Conservation (phyloP, 1,140 invertebrate species). For the Leptopilina boulardi region DNA sequence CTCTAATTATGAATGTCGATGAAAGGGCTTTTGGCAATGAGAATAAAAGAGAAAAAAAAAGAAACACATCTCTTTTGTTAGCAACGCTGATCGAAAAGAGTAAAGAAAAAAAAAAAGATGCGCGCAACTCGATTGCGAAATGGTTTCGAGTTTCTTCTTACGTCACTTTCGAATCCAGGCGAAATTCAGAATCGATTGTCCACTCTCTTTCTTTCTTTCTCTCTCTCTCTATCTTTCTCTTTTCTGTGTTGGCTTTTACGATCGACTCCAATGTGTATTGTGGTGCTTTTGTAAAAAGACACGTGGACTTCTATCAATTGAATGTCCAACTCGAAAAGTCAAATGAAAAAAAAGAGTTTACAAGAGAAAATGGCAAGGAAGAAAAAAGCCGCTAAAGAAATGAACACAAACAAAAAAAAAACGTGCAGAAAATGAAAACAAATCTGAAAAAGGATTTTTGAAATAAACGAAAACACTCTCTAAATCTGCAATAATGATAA, state of each 20-base stretch:
- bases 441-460: too few relatives aligned
- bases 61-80: background rate
- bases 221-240: too few relatives aligned
- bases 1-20: conserved; percentile 27
- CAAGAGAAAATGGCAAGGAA: background rate
- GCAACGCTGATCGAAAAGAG: background rate
- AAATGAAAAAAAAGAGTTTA: background rate
- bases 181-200: background rate
- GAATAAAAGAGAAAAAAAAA: background rate
- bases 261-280: background rate
- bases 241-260: background rate
- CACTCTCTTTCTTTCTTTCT: too few relatives aligned
- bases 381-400: background rate
- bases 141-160: conserved; percentile 11
- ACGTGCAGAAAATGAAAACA: too few relatives aligned
- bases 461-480: too few relatives aligned
- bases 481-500: too few relatives aligned
- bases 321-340: background rate
- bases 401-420: background rate
- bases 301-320: background rate
- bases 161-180: conserved; percentile 5
- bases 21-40: background rate
- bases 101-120: background rate
- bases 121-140: background rate
- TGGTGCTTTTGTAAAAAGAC: conserved; percentile 9